Conservation (phyloP, 2,113 vertebrate species). For the Gymnocephalus cernua region DNA sequence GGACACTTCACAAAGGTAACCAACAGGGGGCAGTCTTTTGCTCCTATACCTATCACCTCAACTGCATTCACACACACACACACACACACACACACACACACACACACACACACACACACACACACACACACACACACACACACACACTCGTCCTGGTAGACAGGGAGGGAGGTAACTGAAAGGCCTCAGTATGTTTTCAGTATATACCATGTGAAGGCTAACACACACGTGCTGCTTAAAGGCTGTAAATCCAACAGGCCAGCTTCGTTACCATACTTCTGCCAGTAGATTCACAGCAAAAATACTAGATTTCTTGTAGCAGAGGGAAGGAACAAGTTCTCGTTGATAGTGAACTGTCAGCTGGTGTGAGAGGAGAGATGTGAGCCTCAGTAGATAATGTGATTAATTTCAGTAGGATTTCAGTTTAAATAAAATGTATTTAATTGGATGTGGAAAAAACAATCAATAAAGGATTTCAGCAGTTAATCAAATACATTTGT, state of each 20-base stretch:
- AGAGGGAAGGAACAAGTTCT: not conserved
- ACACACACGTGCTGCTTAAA: constrained; percentile 3
- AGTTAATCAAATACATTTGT: not conserved
- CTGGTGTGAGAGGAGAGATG: not conserved
- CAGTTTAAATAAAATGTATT: not conserved
- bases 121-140: constrained; percentile 20
- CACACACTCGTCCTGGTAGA: not conserved
- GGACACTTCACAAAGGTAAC: constrained; percentile 27
- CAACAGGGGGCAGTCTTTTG: constrained; percentile 81
- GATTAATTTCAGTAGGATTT: not conserved
- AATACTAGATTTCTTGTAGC: not conserved
- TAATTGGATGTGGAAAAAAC: not conserved
- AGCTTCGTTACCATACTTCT: not conserved
- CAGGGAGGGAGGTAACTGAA: not conserved
- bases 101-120: not conserved
- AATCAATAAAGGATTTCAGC: not conserved
- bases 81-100: constrained; percentile 5
- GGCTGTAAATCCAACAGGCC: not conserved
- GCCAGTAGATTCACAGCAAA: not conserved
- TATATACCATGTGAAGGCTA: constrained; percentile 4
- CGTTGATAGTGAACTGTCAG: not conserved
- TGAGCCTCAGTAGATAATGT: not conserved
- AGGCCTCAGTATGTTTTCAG: not conserved
- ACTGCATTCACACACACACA: constrained; percentile 2
- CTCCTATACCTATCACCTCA: constrained; percentile 51